Base-by-base conservation (phyloP, 1,140 invertebrate genomes). In the Pogonomyrmex californicus region DNA sequence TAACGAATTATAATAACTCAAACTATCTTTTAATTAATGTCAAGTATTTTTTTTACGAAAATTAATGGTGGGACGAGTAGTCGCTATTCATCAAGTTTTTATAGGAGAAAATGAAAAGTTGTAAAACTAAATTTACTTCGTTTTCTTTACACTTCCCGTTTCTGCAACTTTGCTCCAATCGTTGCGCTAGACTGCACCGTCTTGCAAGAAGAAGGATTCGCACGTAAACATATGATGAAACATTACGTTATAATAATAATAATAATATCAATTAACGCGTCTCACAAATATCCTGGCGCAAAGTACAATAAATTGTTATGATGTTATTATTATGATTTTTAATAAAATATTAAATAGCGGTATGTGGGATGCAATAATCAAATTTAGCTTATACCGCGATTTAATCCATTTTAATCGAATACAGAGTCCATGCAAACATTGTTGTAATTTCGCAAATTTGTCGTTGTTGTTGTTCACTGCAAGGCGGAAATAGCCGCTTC, bases 351-450 rank as follows among this genome's bases (percentile, higher is more conserved):
- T 23, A 23, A 23, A 23, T 23, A 23, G 23, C 23, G 23, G 44
- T 49, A 78, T 12, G 9, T 47, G 78, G 23, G 6, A 58, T 36
- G 44, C 47, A 6, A 71, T 65, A 81, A 82, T 82, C 51, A 38
- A 44, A 54, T 82, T 66, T 33, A 36, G 4, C 38, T 78, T 78
- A n/a, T 10, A 6, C 47, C 33, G 33, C 23, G 63, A 68, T 73
- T 82, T 82, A 82, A 82, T 82, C 66, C 79, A 41, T 30, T 82
- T 58, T 70, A 58, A 82, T 82, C 23, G 30, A 73, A 58, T 9
- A 12, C 6, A 4, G 5, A 63, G 6, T 10, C 9, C 6, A 44
- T 10, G 44, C 3, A 38, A 63, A 36, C 63, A n/a, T n/a, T 38
- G 47, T 44, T 63, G 30, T 82, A 73, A 82, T 73, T 82, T 58